Base-by-base conservation (phyloP, 2,113 vertebrate species). In the Onychorhynchus coronatus region DNA sequence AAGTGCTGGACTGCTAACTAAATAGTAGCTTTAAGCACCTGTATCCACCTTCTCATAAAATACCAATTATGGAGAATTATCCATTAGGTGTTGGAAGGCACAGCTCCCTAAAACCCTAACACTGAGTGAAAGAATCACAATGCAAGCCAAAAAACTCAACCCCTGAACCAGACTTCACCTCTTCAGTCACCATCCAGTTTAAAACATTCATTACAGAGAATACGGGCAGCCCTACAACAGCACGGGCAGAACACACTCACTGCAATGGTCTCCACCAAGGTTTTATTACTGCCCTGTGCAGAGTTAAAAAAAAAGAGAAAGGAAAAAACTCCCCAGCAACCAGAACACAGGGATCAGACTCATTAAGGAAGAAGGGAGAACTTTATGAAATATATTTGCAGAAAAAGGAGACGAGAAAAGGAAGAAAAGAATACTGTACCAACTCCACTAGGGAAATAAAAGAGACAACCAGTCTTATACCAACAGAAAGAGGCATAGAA, bases 401-500 rank as follows among this genome's bases (percentile, higher is more conserved):
- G 89, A 91, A 96, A 92, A 95, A 91, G 88, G 93, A 82, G 46
- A 85, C 13, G 1, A 91, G 55, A 86, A 82, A 93, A 85, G 71
- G 83, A 80, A 83, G 95, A 97, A 95, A 85, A 84, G 75, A 93
- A 87, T 79, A 94, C 81, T 28, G 35, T 89, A 95, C 94, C 73
- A 95, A 65, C 93, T 92, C 80, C 72, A 92, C 94, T 96, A 93
- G 94, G 91, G 94, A 94, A 87, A 96, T 92, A 95, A 97, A 97
- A 97, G 88, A 97, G 77, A 96, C 46, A 39, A 86, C 94, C 80
- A 96, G 85, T 81, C 91, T 96, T 96, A 94, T 96, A 93, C 95
- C 95, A 97, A 97, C 91, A 98, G 96, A 97, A 97, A 97, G 83
- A 97, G 74, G 39, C 95, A 97, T 21, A 91, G 97, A 96, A 98